phyloP scores from a whole-genome alignment of 2,888 invertebrate species.

The Xanthia icteritia region DNA sequence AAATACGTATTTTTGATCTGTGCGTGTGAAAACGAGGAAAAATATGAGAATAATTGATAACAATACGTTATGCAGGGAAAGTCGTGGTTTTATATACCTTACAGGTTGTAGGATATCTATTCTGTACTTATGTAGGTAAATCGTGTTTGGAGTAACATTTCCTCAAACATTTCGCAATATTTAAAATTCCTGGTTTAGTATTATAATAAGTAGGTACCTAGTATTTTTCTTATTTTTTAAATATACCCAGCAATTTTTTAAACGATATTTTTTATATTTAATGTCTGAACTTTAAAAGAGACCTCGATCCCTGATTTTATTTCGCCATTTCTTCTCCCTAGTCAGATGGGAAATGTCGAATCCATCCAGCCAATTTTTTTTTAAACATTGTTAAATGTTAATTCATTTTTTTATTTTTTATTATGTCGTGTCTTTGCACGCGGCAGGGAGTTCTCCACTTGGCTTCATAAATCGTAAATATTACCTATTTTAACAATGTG shows the following conservation, averaged over 20 bases:
- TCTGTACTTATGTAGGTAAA: neutral
- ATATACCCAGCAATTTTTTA: neutral
- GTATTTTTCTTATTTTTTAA: neutral
- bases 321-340: neutral
- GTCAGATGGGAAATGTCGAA: neutral
- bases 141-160: slow-evolving; percentile 33
- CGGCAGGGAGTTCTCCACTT: neutral
- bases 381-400: neutral
- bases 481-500: neutral
- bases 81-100: neutral
- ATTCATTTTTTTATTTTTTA: no score
- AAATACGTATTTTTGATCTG: slow-evolving; percentile 37
- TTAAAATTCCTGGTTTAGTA: slow-evolving; percentile 5
- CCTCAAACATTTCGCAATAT: slow-evolving; percentile 26
- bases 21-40: slow-evolving; percentile 41
- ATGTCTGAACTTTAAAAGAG: neutral
- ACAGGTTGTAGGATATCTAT: neutral
- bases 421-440: neutral
- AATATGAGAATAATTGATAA: slow-evolving; percentile 51
- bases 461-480: neutral
- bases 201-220: neutral
- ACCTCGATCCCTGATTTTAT: neutral
- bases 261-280: neutral
- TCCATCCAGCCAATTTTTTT: neutral
- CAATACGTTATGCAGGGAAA: slow-evolving; percentile 8